Evolutionary conservation across 2,888 invertebrate species (phyloP).

Genomic region (Furcula furcula): DNA sequence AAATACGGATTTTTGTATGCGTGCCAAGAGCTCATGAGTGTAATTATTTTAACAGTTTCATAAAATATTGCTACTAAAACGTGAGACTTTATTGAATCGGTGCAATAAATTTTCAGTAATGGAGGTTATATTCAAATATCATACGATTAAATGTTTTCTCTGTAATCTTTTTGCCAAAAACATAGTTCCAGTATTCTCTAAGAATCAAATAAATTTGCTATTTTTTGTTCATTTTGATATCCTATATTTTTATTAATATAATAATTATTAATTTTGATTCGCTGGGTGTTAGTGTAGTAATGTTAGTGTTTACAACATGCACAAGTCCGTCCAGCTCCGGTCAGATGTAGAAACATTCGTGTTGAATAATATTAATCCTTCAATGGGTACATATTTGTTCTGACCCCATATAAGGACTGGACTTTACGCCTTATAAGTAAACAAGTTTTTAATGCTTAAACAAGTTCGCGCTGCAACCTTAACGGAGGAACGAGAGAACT

Average conservation of each 20-base stretch:
- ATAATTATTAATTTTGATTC: not conserved
- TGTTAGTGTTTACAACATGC: conserved; percentile 5
- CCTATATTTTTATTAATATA: not conserved
- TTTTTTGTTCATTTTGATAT: not conserved
- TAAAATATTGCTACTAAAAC: too few relatives aligned
- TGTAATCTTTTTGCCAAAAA: too few relatives aligned
- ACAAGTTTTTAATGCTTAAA: conserved; percentile 64
- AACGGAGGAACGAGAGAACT: conserved; percentile 56
- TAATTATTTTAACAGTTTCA: not conserved
- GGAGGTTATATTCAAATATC: too few relatives aligned
- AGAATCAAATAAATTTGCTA: not conserved
- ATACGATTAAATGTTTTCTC: too few relatives aligned
- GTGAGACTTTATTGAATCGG: too few relatives aligned
- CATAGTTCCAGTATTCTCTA: too few relatives aligned
- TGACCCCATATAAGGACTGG: conserved; percentile 55
- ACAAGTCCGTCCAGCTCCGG: conserved; percentile 38
- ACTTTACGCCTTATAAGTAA: conserved; percentile 71
- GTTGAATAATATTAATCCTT: conserved; percentile 58
- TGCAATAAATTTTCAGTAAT: too few relatives aligned
- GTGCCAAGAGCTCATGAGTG: conserved; percentile 19
- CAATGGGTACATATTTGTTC: conserved; percentile 65
- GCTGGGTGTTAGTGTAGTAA: conserved; percentile 3
- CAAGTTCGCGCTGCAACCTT: conserved; percentile 69
- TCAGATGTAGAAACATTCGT: conserved; percentile 31
- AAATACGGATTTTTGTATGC: conserved; percentile 17